Percentiles rank a stretch among this genome's conserved stretches.
phyloP scores from a whole-genome alignment of 2,888 invertebrate genomes.

The Megaustenia siamemsis region DNA sequence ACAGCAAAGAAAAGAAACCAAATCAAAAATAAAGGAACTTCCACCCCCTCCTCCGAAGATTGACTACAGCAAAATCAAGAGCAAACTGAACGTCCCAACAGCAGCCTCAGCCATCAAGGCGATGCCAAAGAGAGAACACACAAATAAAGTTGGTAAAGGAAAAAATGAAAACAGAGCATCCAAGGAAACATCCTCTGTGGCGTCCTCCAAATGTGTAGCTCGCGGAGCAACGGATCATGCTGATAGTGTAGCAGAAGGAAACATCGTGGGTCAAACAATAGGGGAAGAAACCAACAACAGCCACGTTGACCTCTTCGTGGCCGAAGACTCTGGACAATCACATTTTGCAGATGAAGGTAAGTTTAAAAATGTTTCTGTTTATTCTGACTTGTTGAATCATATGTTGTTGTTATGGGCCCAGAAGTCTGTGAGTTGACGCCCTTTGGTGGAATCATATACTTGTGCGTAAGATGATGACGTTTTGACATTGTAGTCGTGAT shows the following conservation, averaged over 20 bases:
- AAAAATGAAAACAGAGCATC: not conserved
- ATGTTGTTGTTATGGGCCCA: no score
- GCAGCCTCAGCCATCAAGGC: constrained; percentile 54
- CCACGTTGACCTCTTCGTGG: not conserved
- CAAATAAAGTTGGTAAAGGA: constrained; percentile 21
- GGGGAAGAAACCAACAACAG: no score
- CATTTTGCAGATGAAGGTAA: not conserved
- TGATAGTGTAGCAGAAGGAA: not conserved
- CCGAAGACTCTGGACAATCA: no score
- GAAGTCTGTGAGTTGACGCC: no score
- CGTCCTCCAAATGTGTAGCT: no score
- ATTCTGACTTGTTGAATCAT: no score
- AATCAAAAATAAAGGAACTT: constrained; percentile 42
- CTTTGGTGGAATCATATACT: no score
- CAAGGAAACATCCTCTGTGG: constrained; percentile 42
- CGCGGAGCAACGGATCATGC: no score
- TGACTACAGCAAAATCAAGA: constrained; percentile 74
- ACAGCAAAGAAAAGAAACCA: not conserved
- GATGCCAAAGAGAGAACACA: constrained; percentile 48
- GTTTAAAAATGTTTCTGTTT: not conserved
- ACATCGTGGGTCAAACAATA: no score
- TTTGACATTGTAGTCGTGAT: no score
- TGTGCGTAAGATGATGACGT: no score
- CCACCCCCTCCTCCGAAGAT: constrained; percentile 64
- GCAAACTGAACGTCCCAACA: constrained; percentile 66